Evolutionary conservation across 2,797 vertebrate genomes (phyloP), one percentile per base, ranked within the genome.

Genomic region (Merluccius polli): DNA sequence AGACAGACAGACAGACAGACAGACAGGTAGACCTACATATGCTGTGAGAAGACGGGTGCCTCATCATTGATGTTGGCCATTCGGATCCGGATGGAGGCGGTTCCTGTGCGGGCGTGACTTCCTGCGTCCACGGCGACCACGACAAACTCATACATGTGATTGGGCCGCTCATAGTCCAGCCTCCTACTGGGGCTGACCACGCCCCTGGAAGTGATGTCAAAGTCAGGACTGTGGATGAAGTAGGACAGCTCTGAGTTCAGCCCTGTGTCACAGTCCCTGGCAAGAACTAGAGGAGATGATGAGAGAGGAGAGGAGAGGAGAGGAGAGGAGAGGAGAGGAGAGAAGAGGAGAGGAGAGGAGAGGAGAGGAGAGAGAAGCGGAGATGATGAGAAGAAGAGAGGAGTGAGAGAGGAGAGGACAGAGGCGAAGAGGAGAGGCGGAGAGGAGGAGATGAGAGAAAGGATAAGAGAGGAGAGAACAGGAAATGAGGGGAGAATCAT

Each of bases 101-200:
- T 95, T 73, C 96, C 96, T 0, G 96, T 97, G 35, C 92, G 94
- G 16, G 95, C 89, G 0, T 95, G 94, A 0, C 83, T 87, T 36
- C 96, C 96, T 27, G 88, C 93, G 27, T 97, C 96, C 74, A 96
- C 94, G 0, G 95, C 96, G 0, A 96, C 92, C 82, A 96, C 95
- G 77, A 95, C 93, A 27, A 96, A 97, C 89, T 97, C 95, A 5
- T 97, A 97, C 89, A 94, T 90, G 79, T 96, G 95, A 87, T 95
- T 95, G 74, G 93, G 89, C 67, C 93, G 89, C 87, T 97, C 96
- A 48, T 95, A 96, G 91, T 97, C 93, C 77, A 97, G 92, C 67
- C 86, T 90, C 75, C 88, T 93, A 78, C 90, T 92, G 27, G 96
- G 92, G 90, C 87, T 94, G 87, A 97, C 82, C 87, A 95, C 89